These are phyloP conservation scores for Papilio machaon DNA, from an alignment of 1,140 invertebrate species.

Conservation along the genomic window DNA sequence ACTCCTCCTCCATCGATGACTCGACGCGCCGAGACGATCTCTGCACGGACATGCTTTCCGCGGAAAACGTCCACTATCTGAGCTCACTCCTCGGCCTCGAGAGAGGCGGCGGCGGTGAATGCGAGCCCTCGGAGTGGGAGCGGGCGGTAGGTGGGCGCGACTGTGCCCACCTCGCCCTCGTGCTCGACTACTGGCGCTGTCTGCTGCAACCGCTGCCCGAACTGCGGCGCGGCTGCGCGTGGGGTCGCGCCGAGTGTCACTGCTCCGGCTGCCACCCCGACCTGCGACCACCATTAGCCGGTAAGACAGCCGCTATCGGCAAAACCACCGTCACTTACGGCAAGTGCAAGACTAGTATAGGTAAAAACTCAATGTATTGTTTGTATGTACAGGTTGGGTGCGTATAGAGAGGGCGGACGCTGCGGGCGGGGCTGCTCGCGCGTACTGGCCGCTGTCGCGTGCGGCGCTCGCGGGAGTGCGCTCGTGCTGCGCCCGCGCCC, in stretches of 20 bases:
- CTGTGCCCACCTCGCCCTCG: conserved; percentile 64
- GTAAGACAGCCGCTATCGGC: conserved; percentile 44
- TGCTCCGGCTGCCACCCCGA: conserved; percentile 65
- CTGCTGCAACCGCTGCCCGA: conserved; percentile 62
- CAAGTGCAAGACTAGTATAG: neutral
- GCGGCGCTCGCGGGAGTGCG: conserved; percentile 56
- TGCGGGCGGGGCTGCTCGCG: conserved; percentile 56
- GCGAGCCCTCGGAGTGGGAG: conserved; percentile 61
- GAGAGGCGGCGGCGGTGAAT: conserved; percentile 53
- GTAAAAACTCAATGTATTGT: neutral
- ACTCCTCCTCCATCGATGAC: conserved; percentile 66
- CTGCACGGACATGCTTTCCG: conserved; percentile 52
- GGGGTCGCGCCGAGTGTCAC: conserved; percentile 67
- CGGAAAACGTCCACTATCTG: conserved; percentile 64
- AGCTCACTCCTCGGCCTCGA: conserved; percentile 63
- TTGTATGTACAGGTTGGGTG: conserved; percentile 60
- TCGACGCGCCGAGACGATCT: conserved; percentile 66
- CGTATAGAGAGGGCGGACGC: conserved; percentile 68
- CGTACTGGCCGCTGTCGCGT: conserved; percentile 64
- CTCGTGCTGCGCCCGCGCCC: conserved; percentile 32
- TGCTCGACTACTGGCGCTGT: conserved; percentile 67
- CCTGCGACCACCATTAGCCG: conserved; percentile 53
- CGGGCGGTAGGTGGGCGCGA: conserved; percentile 63
- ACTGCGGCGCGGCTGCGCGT: conserved; percentile 59
- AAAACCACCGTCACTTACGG: neutral